These are phyloP conservation scores for pig (Sus scrofa) DNA, from an alignment of 2,113 vertebrate genomes.

Conservation along the genomic window DNA sequence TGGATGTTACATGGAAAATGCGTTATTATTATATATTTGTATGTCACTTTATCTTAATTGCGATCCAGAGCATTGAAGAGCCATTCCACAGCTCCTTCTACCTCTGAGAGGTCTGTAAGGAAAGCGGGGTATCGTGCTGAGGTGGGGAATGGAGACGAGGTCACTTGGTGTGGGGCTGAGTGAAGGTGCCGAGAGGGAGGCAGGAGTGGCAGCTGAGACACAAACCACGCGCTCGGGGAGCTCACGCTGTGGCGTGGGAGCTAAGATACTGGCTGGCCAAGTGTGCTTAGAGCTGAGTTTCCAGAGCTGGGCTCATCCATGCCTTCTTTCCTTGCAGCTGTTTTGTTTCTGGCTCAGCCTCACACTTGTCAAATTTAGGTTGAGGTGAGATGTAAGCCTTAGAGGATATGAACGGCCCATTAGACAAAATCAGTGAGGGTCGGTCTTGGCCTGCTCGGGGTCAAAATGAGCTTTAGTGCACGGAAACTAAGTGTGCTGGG, in stretches of 20 bases:
- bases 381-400: background rate
- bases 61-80: conserved; percentile 6
- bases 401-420: background rate
- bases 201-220: too few species aligned
- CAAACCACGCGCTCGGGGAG: too few species aligned
- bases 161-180: background rate
- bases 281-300: background rate
- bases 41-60: background rate
- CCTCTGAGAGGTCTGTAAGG: background rate
- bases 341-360: conserved; percentile 7
- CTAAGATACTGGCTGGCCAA: accelerated
- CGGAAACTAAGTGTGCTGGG: background rate
- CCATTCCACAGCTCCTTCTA: background rate
- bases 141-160: background rate
- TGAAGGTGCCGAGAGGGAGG: background rate
- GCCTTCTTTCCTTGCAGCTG: background rate
- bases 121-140: background rate
- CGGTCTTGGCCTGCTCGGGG: background rate
- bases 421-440: background rate
- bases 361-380: background rate
- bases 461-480: background rate
- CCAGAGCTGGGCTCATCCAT: background rate
- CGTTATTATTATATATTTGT: background rate
- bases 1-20: background rate
- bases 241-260: background rate